A percentile compares a stretch with the other conserved stretches of the same genome.
phyloP scores from a whole-genome alignment of 2,113 vertebrate species.

The Callopanchax toddi region DNA sequence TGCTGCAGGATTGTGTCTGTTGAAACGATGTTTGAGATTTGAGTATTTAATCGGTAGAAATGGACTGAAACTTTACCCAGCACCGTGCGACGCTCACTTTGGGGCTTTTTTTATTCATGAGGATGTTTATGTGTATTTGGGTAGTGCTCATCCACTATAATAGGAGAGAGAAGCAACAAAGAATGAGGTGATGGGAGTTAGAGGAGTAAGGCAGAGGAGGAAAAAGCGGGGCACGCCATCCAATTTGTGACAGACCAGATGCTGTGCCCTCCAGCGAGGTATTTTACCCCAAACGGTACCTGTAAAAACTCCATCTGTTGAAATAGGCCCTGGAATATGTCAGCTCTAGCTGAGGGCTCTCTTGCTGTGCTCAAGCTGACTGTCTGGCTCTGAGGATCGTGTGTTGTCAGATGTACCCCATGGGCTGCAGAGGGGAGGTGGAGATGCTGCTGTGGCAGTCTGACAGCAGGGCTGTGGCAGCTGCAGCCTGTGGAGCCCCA shows the following conservation, averaged over 20 bases:
- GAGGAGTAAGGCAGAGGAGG: slow-evolving; percentile 16
- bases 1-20: slow-evolving; percentile 51
- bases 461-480: slow-evolving; percentile 66
- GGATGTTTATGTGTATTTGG: not conserved
- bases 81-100: not conserved
- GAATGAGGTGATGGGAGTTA: slow-evolving; percentile 32
- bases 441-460: slow-evolving; percentile 53
- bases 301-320: slow-evolving; percentile 81
- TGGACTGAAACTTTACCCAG: slow-evolving; percentile 30
- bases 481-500: slow-evolving; percentile 37
- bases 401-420: slow-evolving; percentile 67
- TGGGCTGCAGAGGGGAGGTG: slow-evolving; percentile 51
- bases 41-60: slow-evolving; percentile 26
- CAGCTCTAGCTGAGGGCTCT: slow-evolving; percentile 75
- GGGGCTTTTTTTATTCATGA: slow-evolving; percentile 5
- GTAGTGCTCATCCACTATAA: slow-evolving; percentile 37
- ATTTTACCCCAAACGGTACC: slow-evolving; percentile 77
- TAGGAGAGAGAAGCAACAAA: slow-evolving; percentile 25
- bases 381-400: slow-evolving; percentile 66
- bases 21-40: slow-evolving; percentile 27
- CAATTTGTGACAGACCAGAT: slow-evolving; percentile 79
- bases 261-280: slow-evolving; percentile 74
- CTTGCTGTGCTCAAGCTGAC: slow-evolving; percentile 53
- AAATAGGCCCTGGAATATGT: slow-evolving; percentile 70
- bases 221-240: slow-evolving; percentile 42